phyloP scores from a whole-genome alignment of 2,888 invertebrate species.

The Dolichomitus sp. region DNA sequence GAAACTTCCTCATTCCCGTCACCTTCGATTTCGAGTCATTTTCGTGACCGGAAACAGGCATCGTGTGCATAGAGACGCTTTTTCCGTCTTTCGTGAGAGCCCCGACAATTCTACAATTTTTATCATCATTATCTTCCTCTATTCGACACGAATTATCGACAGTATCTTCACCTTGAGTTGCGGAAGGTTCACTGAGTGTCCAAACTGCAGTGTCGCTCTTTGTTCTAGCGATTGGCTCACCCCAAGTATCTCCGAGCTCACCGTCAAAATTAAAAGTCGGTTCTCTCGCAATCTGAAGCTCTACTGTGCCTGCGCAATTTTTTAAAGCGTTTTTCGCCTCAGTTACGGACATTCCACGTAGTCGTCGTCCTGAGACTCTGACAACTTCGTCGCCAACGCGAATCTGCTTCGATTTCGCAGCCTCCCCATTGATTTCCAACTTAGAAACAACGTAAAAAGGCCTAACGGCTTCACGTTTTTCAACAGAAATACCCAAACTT shows the following conservation, averaged over 20 bases:
- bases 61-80: constrained; percentile 72
- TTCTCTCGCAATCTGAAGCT: constrained; percentile 82
- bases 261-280: constrained; percentile 76
- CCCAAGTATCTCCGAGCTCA: constrained; percentile 79
- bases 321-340: constrained; percentile 80
- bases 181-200: constrained; percentile 69
- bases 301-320: constrained; percentile 78
- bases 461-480: constrained; percentile 79
- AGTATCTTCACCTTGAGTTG: background rate
- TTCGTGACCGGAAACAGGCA: constrained; percentile 45
- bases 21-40: constrained; percentile 67
- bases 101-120: constrained; percentile 71
- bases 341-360: constrained; percentile 85
- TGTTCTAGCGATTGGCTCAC: constrained; percentile 73
- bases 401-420: constrained; percentile 85
- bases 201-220: constrained; percentile 79
- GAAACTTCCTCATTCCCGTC: constrained; percentile 87
- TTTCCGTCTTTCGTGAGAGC: constrained; percentile 77
- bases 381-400: constrained; percentile 88
- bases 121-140: background rate
- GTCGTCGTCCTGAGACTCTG: constrained; percentile 87
- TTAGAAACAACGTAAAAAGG: constrained; percentile 80
- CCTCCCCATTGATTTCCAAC: constrained; percentile 78
- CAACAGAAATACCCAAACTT: constrained; percentile 78
- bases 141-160: background rate